These are phyloP conservation scores for Pteronotus mesoamericanus DNA, from an alignment of 2,797 vertebrate genomes.

Conservation along the genomic window DNA sequence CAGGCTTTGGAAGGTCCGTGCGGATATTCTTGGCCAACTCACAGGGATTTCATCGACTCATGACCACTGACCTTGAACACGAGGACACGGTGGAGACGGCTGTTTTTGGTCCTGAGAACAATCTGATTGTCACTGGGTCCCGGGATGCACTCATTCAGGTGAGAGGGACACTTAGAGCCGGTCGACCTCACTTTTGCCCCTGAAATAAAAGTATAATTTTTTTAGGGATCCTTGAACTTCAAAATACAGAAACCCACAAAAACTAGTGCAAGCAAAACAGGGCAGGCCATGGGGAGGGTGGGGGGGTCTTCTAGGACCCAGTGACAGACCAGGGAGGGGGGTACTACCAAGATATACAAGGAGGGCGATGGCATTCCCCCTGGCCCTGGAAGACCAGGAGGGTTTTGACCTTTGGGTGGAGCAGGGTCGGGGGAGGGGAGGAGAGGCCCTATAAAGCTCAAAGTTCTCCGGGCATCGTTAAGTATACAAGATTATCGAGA, in stretches of 20 bases:
- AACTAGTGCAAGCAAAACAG: background rate
- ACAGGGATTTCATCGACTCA: constrained; percentile 77
- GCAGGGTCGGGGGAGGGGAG: background rate
- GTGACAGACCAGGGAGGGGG: background rate
- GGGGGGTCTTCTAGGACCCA: background rate
- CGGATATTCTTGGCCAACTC: constrained; percentile 76
- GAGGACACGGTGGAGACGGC: constrained; percentile 81
- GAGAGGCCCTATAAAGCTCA: background rate
- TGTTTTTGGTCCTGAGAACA: constrained; percentile 75
- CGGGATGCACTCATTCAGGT: constrained; percentile 86
- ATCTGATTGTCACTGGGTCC: constrained; percentile 83
- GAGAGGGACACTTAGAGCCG: constrained; percentile 16
- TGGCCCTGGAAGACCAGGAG: background rate
- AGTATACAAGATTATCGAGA: background rate
- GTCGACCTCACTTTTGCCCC: background rate
- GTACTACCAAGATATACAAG: background rate
- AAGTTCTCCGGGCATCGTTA: background rate
- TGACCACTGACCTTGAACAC: constrained; percentile 79
- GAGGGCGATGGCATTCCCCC: background rate
- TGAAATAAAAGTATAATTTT: background rate
- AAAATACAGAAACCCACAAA: background rate
- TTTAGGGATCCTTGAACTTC: background rate
- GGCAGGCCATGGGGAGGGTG: background rate
- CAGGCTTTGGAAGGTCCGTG: constrained; percentile 83
- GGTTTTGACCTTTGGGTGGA: background rate